These are phyloP conservation scores for Climacteris rufus DNA, from an alignment of 2,113 vertebrate genomes.

Conservation along the genomic window DNA sequence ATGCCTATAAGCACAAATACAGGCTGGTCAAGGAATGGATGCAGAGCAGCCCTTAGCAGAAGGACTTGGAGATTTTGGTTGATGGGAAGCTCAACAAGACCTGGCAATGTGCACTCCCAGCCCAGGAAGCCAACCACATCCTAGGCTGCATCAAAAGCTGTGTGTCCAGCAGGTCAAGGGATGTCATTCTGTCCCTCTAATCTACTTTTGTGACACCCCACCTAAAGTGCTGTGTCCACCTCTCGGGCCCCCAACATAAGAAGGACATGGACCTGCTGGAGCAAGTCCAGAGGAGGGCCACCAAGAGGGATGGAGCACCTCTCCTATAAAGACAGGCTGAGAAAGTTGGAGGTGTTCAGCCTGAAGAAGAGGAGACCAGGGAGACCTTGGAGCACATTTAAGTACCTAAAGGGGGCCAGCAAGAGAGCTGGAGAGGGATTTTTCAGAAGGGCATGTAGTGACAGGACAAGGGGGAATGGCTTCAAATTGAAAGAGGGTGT, in stretches of 20 bases:
- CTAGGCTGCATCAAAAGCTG: neutral
- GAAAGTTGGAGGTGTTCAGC: neutral
- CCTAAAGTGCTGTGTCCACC: neutral
- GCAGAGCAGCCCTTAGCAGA: neutral
- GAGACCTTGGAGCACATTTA: neutral
- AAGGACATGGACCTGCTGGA: neutral
- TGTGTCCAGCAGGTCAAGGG: neutral
- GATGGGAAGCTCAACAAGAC: neutral
- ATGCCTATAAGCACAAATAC: neutral
- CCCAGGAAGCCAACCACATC: neutral
- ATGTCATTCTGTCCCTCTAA: neutral
- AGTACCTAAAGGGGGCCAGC: neutral
- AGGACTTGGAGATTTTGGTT: neutral
- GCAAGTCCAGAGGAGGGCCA: neutral
- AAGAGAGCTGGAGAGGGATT: neutral
- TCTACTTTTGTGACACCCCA: neutral
- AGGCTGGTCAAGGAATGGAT: neutral
- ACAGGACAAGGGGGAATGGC: neutral
- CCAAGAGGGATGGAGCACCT: neutral
- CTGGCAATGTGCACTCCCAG: neutral
- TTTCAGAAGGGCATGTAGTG: neutral
- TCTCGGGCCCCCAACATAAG: neutral
- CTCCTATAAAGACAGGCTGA: neutral
- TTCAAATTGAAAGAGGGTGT: neutral
- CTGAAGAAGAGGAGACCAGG: neutral